Base-by-base conservation (phyloP, 2,797 vertebrate genomes). In the Hyperoplus immaculatus region DNA sequence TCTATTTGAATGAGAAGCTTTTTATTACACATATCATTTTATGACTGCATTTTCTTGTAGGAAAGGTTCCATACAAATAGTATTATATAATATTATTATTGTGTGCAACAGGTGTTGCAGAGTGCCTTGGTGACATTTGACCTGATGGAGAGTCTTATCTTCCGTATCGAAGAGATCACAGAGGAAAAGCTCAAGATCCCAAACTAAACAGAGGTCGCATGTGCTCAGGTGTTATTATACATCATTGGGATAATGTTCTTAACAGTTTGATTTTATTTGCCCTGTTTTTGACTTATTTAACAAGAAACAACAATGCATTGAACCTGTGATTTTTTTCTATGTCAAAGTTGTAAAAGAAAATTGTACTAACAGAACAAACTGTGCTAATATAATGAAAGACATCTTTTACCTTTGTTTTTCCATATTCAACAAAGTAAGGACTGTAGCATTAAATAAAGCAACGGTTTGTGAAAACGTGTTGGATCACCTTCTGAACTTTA, bases 121-220 rank as follows among this genome's bases (percentile, higher is more conserved):
- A 98, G 97, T 0, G 97, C 97, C 72, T 89, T 99, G 92, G 97
- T 97, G 93, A 99, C 97, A 2, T 98, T 98, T 90, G 98, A 99
- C 95, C 94, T 99, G 90, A 99, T 98, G 93, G 97, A 98, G 94
- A 99, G 97, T 88, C 96, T 99, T 72, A 95, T 97, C 43, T 92
- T 95, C 76, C 96, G 97, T 70, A 96, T 97, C 51, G 97, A 99
- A 88, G 97, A 99, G 90, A 95, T 99, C 73, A 92, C 95, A 71
- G 96, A 96, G 88, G 94, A 95, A 81, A 97, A 96, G 89, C 83
- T 77, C 73, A 96, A 95, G 92, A 84, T 73, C 84, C 74, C 72
- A 88, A 82, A 90, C 71, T 92, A 87, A 90, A 92, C 85, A 13
- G 11, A 56, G 81, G 45, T 89, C 88, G 66, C 82, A 88, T 88